These are phyloP conservation scores for Cryptotis parvus DNA, from an alignment of 2,113 vertebrate genomes.

Conservation along the genomic window DNA sequence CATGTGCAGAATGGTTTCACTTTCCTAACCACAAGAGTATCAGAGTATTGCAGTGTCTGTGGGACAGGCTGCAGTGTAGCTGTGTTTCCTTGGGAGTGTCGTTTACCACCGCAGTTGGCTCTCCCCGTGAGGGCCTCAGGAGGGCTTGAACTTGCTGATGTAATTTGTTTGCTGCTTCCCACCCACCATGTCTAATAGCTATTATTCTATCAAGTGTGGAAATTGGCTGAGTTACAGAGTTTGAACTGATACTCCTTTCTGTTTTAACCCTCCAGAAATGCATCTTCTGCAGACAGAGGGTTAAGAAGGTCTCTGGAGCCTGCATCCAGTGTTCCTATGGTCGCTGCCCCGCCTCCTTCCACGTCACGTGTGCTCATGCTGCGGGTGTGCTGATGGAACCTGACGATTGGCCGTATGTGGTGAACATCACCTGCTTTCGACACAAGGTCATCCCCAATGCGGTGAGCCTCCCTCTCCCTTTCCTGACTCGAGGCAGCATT, in stretches of 20 bases:
- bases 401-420: slow-evolving; percentile 96
- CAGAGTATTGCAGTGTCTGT: slow-evolving; percentile 28
- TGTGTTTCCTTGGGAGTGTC: slow-evolving; percentile 13
- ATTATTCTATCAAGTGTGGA: slow-evolving; percentile 41
- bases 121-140: background rate
- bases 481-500: background rate
- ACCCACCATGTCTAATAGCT: background rate
- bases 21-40: background rate
- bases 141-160: slow-evolving; percentile 43
- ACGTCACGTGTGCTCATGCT: slow-evolving; percentile 97
- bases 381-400: slow-evolving; percentile 96
- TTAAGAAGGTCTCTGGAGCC: slow-evolving; percentile 92
- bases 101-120: background rate
- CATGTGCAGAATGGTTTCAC: background rate
- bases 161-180: background rate
- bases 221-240: background rate
- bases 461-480: slow-evolving; percentile 87
- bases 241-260: slow-evolving; percentile 58
- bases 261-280: slow-evolving; percentile 91
- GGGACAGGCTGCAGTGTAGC: background rate
- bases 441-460: slow-evolving; percentile 91
- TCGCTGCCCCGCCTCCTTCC: slow-evolving; percentile 95
- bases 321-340: slow-evolving; percentile 97
- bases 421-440: slow-evolving; percentile 96
- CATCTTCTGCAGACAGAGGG: slow-evolving; percentile 94